Conservation (phyloP, 2,113 vertebrate genomes). For the Phoxinus phoxinus region DNA sequence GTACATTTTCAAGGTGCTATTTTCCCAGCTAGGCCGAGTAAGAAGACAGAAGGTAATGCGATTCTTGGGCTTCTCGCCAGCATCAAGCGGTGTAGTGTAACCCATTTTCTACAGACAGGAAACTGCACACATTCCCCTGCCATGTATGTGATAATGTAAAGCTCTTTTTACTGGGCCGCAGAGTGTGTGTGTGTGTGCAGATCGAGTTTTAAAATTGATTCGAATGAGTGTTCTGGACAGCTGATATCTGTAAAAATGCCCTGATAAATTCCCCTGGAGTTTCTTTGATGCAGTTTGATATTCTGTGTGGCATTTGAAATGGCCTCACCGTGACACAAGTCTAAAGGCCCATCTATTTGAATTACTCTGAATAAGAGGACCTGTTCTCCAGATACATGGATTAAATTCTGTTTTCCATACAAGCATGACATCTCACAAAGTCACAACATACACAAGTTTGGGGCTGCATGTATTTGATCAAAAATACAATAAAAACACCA, state of each 20-base stretch:
- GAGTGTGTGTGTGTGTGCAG: slow-evolving; percentile 56
- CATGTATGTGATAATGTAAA: slow-evolving; percentile 79
- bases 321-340: slow-evolving; percentile 22
- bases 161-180: slow-evolving; percentile 62
- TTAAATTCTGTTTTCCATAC: slow-evolving; percentile 4
- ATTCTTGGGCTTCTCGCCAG: slow-evolving; percentile 70
- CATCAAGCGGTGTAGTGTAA: slow-evolving; percentile 69
- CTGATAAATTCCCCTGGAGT: slow-evolving; percentile 72
- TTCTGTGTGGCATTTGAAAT: slow-evolving; percentile 63
- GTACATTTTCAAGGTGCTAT: slow-evolving; percentile 66
- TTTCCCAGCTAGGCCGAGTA: slow-evolving; percentile 63
- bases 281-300: slow-evolving; percentile 71
- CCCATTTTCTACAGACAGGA: slow-evolving; percentile 66
- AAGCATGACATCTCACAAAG: not conserved
- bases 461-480: no score
- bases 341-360: slow-evolving; percentile 41
- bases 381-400: slow-evolving; percentile 30
- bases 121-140: slow-evolving; percentile 63
- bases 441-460: not conserved
- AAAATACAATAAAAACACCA: not conserved
- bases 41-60: slow-evolving; percentile 66
- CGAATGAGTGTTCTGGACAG: slow-evolving; percentile 76
- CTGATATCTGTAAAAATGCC: slow-evolving; percentile 76
- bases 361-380: slow-evolving; percentile 23
- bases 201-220: slow-evolving; percentile 80